Base-by-base conservation (phyloP, 30 jellyfish, hydroid and myxozoan species). In the Aurelia sp. region DNA sequence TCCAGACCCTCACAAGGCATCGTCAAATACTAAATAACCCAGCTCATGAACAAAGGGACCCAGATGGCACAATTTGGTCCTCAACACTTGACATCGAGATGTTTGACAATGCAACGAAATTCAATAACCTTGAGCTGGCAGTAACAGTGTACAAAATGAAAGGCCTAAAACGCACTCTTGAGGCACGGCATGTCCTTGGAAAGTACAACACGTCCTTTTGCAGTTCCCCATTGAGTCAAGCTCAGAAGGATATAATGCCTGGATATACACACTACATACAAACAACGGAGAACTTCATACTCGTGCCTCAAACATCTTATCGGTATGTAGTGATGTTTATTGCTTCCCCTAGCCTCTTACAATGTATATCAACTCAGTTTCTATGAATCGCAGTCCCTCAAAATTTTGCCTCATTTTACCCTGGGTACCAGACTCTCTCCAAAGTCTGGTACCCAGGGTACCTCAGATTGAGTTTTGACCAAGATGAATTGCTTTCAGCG, bases 1-100 rank as follows among this genome's bases (percentile, higher is more conserved):
- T 23, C 31, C 16, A 60, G 17, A n/a, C 40, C 31, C 55, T n/a
- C 40, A 51, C 62, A 16, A 13, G 40, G 10, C 40, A 57, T n/a
- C 79, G 67, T 52, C 16, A 33, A 4, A n/a, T 69, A 17, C 3
- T 20, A 27, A 74, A 59, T 60, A 84, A 84, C 33, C 93, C 93
- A 27, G 93, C 93, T 6, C 93, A 84, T 41, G 93, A 84, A 73
- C 93, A 84, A 64, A 76, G 71, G 1, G 93, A 84, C 59, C 81
- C 86, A 57, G 93, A 84, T 35, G 93, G 93, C n/a, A 84, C 93
- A 0, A 48, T 84, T 1, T 84, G 93, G 93, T 10, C 87, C 3
- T 59, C 93, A 18, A 84, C 93, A 1, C 75, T 84, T 73, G 82
- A 74, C 18, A 63, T 84, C 20, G 87, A 84, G 3, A 5, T 44